These are phyloP conservation scores for Heliornis fulica DNA, from an alignment of 2,113 vertebrate species.

Conservation along the genomic window DNA sequence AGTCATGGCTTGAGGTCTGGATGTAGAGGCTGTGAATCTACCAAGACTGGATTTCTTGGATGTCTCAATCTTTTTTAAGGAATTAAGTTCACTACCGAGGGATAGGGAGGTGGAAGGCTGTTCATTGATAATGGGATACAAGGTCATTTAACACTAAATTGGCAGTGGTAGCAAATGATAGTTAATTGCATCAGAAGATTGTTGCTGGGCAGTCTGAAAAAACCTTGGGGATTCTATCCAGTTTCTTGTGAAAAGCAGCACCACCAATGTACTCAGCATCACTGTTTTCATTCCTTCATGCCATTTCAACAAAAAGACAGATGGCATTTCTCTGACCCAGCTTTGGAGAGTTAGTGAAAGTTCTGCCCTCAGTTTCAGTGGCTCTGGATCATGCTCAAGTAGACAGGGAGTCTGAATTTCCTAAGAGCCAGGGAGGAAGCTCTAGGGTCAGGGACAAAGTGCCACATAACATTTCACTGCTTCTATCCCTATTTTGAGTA, in stretches of 20 bases:
- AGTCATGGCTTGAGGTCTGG: not conserved
- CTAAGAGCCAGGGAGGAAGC: not conserved
- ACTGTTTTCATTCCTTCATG: not conserved
- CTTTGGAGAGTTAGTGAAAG: not conserved
- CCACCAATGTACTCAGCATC: not conserved
- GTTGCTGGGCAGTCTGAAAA: not conserved
- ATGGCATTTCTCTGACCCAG: not conserved
- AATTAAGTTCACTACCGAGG: not conserved
- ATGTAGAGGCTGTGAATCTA: not conserved
- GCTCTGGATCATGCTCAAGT: not conserved
- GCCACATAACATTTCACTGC: not conserved
- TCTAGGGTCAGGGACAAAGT: not conserved
- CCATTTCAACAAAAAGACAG: not conserved
- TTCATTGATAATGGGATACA: not conserved
- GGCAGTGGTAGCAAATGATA: not conserved
- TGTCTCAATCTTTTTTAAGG: not conserved
- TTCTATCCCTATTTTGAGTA: not conserved
- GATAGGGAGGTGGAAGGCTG: not conserved
- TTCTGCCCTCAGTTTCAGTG: not conserved
- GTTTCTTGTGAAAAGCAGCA: not conserved
- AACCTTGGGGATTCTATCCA: not conserved
- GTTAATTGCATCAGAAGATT: not conserved
- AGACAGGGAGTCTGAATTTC: not conserved
- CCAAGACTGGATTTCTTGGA: not conserved
- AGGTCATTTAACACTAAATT: not conserved